Percentiles rank a stretch among this genome's conserved stretches.
phyloP scores from a whole-genome alignment of 2,888 invertebrate species.

The Spialia ferax region DNA sequence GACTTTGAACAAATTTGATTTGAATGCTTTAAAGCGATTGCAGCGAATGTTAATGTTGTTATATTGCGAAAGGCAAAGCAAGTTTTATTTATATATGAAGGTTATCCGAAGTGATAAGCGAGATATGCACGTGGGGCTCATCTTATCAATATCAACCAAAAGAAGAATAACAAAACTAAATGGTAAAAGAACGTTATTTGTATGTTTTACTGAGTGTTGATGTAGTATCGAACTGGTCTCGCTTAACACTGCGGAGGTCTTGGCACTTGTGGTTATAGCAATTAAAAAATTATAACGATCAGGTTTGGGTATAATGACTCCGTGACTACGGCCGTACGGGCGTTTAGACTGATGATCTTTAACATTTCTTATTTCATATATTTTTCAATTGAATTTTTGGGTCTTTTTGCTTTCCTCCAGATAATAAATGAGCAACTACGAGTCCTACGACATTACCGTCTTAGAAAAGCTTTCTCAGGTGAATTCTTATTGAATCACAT shows the following conservation, averaged over 20 bases:
- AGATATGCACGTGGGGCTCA: neutral
- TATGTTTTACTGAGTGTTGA: neutral
- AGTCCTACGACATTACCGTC: neutral
- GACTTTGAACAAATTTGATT: neutral
- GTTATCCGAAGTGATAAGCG: neutral
- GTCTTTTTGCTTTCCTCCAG: neutral
- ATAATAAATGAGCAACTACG: neutral
- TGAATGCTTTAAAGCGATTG: constrained; percentile 16
- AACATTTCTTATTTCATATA: too few relatives aligned
- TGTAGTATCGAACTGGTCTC: too few relatives aligned
- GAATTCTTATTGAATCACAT: constrained; percentile 12
- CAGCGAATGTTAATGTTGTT: constrained; percentile 20
- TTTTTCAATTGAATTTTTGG: neutral
- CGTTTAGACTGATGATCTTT: too few relatives aligned
- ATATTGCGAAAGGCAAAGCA: constrained; percentile 37
- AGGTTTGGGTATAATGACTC: too few relatives aligned
- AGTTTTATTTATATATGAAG: neutral
- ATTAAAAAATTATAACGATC: neutral
- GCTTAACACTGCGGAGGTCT: neutral
- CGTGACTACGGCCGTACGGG: too few relatives aligned
- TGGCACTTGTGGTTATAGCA: neutral
- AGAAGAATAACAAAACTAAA: too few relatives aligned
- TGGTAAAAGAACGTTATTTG: neutral
- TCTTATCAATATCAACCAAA: too few relatives aligned
- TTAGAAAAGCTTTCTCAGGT: neutral